These are phyloP conservation scores for Ophion ellenae DNA, from an alignment of 2,888 invertebrate species.

Conservation along the genomic window DNA sequence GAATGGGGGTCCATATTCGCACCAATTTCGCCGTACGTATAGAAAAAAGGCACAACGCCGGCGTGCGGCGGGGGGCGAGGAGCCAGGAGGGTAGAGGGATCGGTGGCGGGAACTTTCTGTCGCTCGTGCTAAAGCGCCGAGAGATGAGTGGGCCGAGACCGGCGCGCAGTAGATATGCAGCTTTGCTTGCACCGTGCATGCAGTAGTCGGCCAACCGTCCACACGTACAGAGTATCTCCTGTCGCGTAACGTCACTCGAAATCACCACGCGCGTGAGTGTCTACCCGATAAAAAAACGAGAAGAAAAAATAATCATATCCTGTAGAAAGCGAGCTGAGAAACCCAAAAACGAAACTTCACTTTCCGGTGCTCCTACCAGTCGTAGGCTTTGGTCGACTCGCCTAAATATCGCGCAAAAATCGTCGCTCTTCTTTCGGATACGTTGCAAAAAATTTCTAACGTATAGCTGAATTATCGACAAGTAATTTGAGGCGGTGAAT, in stretches of 20 bases:
- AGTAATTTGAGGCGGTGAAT: too few species aligned
- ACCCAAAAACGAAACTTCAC: not conserved
- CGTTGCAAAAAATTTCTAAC: not conserved
- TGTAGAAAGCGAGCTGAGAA: not conserved
- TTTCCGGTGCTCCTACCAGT: not conserved
- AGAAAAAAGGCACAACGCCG: not conserved
- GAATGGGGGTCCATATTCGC: not conserved
- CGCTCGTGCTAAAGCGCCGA: slow-evolving; percentile 61
- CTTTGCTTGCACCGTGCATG: slow-evolving; percentile 73
- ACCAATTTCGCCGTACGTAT: not conserved
- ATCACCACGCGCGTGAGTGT: slow-evolving; percentile 42
- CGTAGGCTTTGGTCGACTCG: not conserved
- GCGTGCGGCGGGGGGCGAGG: not conserved
- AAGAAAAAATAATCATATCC: not conserved
- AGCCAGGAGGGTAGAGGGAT: slow-evolving; percentile 55
- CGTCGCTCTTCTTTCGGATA: not conserved
- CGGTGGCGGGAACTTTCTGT: slow-evolving; percentile 72
- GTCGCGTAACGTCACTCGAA: slow-evolving; percentile 22
- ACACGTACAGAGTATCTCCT: slow-evolving; percentile 71
- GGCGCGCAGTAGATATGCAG: slow-evolving; percentile 60
- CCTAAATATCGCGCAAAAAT: not conserved
- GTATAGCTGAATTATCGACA: too few species aligned
- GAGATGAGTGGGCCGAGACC: slow-evolving; percentile 66
- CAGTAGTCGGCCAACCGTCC: slow-evolving; percentile 78
- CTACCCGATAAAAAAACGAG: not conserved